Conservation (phyloP, 1,140 invertebrate species). For the Euschistus heros region DNA sequence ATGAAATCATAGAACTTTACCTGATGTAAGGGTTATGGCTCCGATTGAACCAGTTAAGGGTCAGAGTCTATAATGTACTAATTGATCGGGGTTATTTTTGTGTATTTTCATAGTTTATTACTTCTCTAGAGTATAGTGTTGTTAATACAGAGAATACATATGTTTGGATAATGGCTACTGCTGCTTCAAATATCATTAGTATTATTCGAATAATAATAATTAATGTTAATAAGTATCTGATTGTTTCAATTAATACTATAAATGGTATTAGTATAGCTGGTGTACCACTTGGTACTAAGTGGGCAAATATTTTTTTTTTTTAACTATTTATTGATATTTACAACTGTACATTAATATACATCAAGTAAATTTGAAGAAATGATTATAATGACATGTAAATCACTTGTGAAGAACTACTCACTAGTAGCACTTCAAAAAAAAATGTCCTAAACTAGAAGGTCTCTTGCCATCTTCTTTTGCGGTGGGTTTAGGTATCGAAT, state of each 20-base stretch:
- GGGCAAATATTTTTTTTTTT: conserved; percentile 49
- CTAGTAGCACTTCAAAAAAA: too few relatives aligned
- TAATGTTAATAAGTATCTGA: conserved; percentile 37
- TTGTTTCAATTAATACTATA: conserved; percentile 26
- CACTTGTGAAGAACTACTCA: too few relatives aligned
- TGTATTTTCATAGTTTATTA: conserved; percentile 22
- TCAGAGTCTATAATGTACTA: conserved; percentile 46
- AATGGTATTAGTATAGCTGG: too few relatives aligned
- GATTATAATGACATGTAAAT: too few relatives aligned
- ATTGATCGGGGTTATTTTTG: conserved; percentile 39
- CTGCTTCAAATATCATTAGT: conserved; percentile 40
- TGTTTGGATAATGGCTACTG: conserved; percentile 43
- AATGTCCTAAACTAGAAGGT: too few relatives aligned
- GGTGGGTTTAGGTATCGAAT: too few relatives aligned
- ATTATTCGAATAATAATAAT: conserved; percentile 35
- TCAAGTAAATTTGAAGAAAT: too few relatives aligned
- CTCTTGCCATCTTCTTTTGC: too few relatives aligned
- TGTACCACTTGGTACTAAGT: conserved; percentile 48
- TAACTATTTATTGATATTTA: too few relatives aligned
- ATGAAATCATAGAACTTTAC: conserved; percentile 42
- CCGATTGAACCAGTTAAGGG: conserved; percentile 38
- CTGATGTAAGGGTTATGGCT: conserved; percentile 27
- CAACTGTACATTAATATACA: too few relatives aligned
- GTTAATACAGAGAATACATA: too few relatives aligned
- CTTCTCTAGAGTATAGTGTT: conserved; percentile 44